A percentile compares a stretch with the other conserved stretches of the same genome.
Conservation (phyloP, 2,113 vertebrate species). For the Callipepla squamata region DNA sequence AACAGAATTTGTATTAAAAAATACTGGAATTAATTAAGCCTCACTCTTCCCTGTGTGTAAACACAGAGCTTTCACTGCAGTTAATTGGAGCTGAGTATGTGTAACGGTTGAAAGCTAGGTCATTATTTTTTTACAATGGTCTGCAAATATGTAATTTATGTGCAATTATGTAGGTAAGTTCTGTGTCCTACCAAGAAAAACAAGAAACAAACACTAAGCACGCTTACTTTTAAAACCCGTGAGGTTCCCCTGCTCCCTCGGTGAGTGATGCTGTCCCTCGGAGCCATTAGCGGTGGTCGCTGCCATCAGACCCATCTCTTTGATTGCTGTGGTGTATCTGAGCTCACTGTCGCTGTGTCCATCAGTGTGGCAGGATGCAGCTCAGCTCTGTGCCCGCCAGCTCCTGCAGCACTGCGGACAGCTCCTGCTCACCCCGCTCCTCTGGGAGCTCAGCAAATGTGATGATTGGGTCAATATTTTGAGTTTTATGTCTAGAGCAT, state of each 20-base stretch:
- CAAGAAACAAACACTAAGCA: background rate
- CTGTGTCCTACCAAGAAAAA: background rate
- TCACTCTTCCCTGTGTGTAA: background rate
- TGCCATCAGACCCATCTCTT: fast-evolving
- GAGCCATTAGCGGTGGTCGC: background rate
- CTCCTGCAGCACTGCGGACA: too few relatives aligned
- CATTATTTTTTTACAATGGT: background rate
- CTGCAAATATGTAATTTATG: background rate
- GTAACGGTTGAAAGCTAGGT: background rate
- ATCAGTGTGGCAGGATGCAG: background rate
- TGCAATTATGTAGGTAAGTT: background rate
- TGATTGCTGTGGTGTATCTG: background rate
- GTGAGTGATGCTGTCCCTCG: background rate
- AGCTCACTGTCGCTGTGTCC: background rate
- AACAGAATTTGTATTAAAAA: background rate
- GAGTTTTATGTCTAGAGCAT: fast-evolving
- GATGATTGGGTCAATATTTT: background rate
- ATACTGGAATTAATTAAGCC: background rate
- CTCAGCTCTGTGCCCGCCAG: too few relatives aligned
- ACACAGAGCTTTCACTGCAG: background rate
- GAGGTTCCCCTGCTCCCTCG: too few relatives aligned
- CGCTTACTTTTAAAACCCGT: fast-evolving
- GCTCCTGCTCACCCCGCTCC: background rate
- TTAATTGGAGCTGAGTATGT: background rate
- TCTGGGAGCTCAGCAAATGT: fast-evolving